phyloP scores from a whole-genome alignment of 2,888 invertebrate genomes.

The Mycalesis mineus region DNA sequence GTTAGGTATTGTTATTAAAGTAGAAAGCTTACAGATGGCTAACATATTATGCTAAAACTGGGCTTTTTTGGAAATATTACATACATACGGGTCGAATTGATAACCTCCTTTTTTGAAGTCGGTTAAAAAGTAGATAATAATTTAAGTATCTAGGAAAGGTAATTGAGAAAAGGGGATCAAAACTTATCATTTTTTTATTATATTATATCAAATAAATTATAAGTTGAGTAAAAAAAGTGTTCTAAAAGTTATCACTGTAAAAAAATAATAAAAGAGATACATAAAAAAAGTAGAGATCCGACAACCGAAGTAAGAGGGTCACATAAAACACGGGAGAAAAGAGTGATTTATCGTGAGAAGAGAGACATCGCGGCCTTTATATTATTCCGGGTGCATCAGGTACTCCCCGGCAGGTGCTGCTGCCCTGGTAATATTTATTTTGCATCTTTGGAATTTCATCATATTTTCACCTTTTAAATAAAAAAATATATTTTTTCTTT shows the following conservation, averaged over 20 bases:
- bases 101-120: too few relatives aligned
- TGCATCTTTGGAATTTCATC: slow-evolving; percentile 23
- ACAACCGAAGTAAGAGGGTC: slow-evolving; percentile 45
- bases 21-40: too few relatives aligned
- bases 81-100: too few relatives aligned
- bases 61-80: too few relatives aligned
- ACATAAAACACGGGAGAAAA: slow-evolving; percentile 61
- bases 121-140: too few relatives aligned
- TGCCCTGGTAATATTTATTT: slow-evolving; percentile 37
- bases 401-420: slow-evolving; percentile 45
- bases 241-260: slow-evolving; percentile 10
- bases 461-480: background rate
- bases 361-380: slow-evolving; percentile 59
- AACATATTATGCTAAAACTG: too few relatives aligned
- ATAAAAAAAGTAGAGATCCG: slow-evolving; percentile 37
- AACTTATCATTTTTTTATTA: too few relatives aligned
- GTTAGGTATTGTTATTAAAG: too few relatives aligned
- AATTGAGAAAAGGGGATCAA: too few relatives aligned
- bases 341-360: slow-evolving; percentile 70
- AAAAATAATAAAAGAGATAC: slow-evolving; percentile 27
- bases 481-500: too few relatives aligned
- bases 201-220: too few relatives aligned
- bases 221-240: slow-evolving; percentile 9
- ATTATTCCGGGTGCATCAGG: slow-evolving; percentile 48
- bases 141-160: too few relatives aligned